Conservation (phyloP, 2,888 invertebrate genomes). For the Clitarchus hookeri region DNA sequence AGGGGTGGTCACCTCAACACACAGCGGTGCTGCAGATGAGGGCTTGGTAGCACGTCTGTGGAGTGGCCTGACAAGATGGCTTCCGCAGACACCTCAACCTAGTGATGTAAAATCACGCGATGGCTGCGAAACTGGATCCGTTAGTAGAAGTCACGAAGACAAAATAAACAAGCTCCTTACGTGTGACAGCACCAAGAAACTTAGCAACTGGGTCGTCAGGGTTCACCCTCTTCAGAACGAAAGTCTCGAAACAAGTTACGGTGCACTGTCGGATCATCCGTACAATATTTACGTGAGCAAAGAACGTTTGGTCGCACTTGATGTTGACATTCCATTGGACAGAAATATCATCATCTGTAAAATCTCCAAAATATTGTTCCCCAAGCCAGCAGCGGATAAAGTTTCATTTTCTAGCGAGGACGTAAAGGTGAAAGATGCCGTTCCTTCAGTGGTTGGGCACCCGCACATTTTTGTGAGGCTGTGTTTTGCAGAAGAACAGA, state of each 20-base stretch:
- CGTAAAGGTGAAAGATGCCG: not conserved
- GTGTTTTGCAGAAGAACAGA: not conserved
- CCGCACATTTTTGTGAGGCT: not conserved
- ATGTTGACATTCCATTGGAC: slow-evolving; percentile 26
- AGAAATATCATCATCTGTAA: slow-evolving; percentile 44
- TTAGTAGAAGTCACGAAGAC: not conserved
- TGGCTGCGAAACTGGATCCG: no score
- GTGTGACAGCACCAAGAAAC: not conserved
- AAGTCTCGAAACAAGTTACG: not conserved
- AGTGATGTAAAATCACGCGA: not conserved
- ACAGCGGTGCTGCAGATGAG: not conserved
- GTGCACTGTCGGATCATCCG: slow-evolving; percentile 46
- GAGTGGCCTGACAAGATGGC: not conserved
- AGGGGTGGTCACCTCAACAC: not conserved
- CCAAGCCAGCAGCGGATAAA: not conserved
- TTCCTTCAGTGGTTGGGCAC: not conserved
- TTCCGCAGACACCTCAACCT: not conserved
- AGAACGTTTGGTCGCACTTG: slow-evolving; percentile 45
- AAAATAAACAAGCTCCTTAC: not conserved
- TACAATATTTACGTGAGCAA: slow-evolving; percentile 54
- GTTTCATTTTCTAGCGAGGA: not conserved
- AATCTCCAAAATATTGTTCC: slow-evolving; percentile 44
- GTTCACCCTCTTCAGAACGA: slow-evolving; percentile 41
- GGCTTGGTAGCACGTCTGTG: not conserved
- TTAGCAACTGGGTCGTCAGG: slow-evolving; percentile 27